Evolutionary conservation across 2,888 invertebrate genomes (phyloP).

Genomic region (Ormyrus rosae): DNA sequence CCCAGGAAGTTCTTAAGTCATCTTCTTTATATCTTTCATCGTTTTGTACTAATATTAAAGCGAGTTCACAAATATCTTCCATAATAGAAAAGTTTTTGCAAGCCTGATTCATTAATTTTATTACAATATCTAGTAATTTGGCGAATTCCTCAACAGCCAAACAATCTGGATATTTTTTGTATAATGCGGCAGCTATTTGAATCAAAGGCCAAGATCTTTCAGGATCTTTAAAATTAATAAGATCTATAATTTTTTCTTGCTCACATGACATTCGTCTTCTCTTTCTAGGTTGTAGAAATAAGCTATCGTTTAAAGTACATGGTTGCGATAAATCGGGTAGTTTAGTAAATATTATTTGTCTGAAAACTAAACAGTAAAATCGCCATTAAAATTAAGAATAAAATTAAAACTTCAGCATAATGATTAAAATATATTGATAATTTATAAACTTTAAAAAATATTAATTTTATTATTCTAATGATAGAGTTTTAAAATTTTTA

Average conservation of each 20-base stretch:
- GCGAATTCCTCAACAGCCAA: conserved; percentile 71
- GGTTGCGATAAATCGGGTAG: conserved; percentile 36
- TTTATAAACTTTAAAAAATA: no score
- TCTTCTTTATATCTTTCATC: conserved; percentile 62
- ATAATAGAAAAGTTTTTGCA: conserved; percentile 70
- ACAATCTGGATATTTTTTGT: conserved; percentile 74
- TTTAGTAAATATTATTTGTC: conserved; percentile 43
- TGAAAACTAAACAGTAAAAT: conserved; percentile 41
- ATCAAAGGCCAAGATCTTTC: conserved; percentile 75
- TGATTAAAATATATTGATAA: no score
- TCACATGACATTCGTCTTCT: conserved; percentile 63
- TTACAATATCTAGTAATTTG: conserved; percentile 72
- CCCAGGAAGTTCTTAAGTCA: conserved; percentile 67
- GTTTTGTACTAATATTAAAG: conserved; percentile 67
- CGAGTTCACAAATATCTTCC: conserved; percentile 72
- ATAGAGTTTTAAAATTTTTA: no score
- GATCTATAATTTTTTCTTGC: conserved; percentile 57
- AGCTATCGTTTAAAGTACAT: conserved; percentile 38
- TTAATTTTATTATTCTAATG: no score
- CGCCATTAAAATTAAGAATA: neutral
- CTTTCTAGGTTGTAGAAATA: conserved; percentile 64
- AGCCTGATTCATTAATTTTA: conserved; percentile 66
- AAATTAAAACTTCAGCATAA: no score
- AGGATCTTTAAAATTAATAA: conserved; percentile 68
- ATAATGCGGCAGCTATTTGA: conserved; percentile 71